phyloP scores from a whole-genome alignment of 1,140 invertebrate species.

The Matsumurasca onukii region DNA sequence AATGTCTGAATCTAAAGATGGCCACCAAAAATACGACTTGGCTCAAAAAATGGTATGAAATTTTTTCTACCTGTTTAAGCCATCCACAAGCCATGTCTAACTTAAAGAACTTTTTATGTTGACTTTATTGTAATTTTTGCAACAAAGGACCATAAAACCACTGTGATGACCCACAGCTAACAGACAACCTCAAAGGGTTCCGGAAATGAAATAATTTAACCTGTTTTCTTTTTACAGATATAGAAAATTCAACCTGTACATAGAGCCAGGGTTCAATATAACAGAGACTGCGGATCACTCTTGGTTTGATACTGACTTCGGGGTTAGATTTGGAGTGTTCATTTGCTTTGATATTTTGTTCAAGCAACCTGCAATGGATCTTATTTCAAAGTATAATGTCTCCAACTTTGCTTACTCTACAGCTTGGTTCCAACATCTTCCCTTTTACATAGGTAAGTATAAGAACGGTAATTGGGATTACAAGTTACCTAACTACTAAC shows the following conservation, averaged over 20 bases:
- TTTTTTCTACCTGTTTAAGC: too few relatives aligned
- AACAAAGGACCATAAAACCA: not conserved
- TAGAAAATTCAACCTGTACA: conserved; percentile 72
- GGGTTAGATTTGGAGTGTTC: conserved; percentile 74
- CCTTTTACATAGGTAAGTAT: conserved; percentile 62
- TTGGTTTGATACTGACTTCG: conserved; percentile 76
- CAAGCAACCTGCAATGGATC: conserved; percentile 55
- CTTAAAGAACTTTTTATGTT: not conserved
- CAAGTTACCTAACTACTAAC: too few relatives aligned
- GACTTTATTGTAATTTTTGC: not conserved
- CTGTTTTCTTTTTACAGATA: conserved; percentile 55
- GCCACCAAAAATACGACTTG: too few relatives aligned
- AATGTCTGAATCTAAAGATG: too few relatives aligned
- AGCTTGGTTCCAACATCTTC: conserved; percentile 71
- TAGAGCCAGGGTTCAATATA: conserved; percentile 53
- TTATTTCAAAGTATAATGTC: conserved; percentile 56
- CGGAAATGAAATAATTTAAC: not conserved
- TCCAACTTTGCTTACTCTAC: conserved; percentile 70
- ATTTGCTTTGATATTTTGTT: conserved; percentile 76
- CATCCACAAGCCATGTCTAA: too few relatives aligned
- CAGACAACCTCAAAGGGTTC: not conserved
- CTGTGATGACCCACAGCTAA: not conserved
- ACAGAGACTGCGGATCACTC: conserved; percentile 52
- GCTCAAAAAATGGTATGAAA: too few relatives aligned
- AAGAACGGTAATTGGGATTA: too few relatives aligned